Conservation (phyloP, 2,888 invertebrate genomes). For the Eupithecia pulchellata region DNA sequence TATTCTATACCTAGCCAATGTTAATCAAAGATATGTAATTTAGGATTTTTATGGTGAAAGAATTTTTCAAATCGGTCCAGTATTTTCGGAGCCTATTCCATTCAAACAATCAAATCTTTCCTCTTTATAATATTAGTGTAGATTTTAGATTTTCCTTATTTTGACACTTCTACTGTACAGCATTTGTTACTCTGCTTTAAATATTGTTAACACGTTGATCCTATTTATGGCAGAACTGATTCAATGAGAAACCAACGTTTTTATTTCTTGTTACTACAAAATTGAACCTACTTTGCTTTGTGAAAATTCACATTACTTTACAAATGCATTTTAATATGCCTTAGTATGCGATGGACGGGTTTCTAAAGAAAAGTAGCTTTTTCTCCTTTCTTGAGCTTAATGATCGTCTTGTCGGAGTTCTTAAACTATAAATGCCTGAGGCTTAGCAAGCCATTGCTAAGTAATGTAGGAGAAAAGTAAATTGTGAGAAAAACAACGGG, state of each 20-base stretch:
- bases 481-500: slow-evolving; percentile 5
- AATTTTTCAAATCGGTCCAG: too few relatives aligned
- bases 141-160: too few relatives aligned
- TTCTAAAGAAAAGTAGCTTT: not conserved
- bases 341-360: not conserved
- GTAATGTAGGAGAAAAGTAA: not conserved
- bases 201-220: not conserved
- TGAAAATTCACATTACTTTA: too few relatives aligned
- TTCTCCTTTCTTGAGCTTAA: not conserved
- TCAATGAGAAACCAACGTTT: not conserved
- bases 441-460: not conserved
- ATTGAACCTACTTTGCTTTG: not conserved
- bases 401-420: not conserved
- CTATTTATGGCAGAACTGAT: not conserved
- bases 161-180: not conserved
- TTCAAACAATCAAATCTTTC: too few relatives aligned
- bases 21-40: too few relatives aligned
- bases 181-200: not conserved
- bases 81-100: too few relatives aligned
- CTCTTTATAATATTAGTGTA: too few relatives aligned
- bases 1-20: too few relatives aligned
- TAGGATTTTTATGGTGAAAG: too few relatives aligned
- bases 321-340: not conserved
- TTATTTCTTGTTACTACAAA: not conserved
- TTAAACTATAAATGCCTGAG: not conserved